Conservation (phyloP, 2,888 invertebrate genomes). For the Mimachlamys varia region DNA sequence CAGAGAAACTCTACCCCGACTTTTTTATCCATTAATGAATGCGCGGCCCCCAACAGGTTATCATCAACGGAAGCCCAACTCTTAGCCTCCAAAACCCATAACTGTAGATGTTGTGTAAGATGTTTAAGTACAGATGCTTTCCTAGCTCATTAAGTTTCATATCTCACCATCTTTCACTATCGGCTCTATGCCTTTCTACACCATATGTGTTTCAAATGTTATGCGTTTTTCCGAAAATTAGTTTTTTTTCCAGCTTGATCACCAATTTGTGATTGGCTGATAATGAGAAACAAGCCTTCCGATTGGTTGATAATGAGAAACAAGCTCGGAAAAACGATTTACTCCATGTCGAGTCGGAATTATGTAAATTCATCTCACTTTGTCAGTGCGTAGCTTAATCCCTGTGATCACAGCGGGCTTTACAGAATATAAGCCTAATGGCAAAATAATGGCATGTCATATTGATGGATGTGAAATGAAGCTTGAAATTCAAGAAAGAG, state of each 20-base stretch:
- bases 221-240: constrained; percentile 31
- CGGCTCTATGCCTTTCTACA: constrained; percentile 17
- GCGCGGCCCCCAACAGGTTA: constrained; percentile 28
- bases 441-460: constrained; percentile 36
- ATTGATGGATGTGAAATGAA: constrained; percentile 36
- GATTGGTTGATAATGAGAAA: constrained; percentile 31
- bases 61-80: not conserved
- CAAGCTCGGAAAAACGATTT: constrained; percentile 29
- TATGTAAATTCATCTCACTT: constrained; percentile 34
- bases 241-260: constrained; percentile 28
- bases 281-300: constrained; percentile 8
- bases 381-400: not conserved
- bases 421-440: constrained; percentile 19
- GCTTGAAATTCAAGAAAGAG: constrained; percentile 25
- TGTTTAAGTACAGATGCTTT: constrained; percentile 20
- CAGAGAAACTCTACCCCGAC: not conserved
- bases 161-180: constrained; percentile 25
- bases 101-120: constrained; percentile 34
- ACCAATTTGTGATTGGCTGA: constrained; percentile 31
- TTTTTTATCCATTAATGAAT: constrained; percentile 36
- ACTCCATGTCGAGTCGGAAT: constrained; percentile 28
- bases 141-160: not conserved
- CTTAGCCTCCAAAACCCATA: constrained; percentile 7
- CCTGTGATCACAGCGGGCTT: constrained; percentile 24
- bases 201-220: constrained; percentile 34